Conservation (phyloP, 2,797 vertebrate genomes). For the Pelochelys cantorii region DNA sequence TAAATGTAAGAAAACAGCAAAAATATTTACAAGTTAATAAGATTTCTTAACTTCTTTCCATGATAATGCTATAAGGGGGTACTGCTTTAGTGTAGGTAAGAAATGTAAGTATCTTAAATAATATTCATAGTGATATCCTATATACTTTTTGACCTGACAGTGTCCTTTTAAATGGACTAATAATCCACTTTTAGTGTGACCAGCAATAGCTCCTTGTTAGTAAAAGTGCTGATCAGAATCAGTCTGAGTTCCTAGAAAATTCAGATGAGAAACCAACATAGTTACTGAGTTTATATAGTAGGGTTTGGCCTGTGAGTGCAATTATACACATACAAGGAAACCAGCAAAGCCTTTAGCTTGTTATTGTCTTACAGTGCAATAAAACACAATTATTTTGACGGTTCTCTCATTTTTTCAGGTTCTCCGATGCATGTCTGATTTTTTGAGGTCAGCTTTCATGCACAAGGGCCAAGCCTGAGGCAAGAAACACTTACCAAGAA, state of each 20-base stretch:
- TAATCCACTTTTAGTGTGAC: not conserved
- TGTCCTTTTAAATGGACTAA: accelerated
- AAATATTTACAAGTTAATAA: not conserved
- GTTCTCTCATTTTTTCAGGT: not conserved
- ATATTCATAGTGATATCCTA: not conserved
- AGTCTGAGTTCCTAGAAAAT: not conserved
- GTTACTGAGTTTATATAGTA: not conserved
- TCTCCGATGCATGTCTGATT: not conserved
- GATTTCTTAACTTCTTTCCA: not conserved
- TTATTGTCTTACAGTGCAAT: not conserved
- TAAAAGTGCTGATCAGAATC: not conserved
- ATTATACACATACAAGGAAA: not conserved
- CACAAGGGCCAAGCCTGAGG: constrained; percentile 18
- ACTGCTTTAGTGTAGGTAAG: not conserved
- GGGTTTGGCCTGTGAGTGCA: not conserved
- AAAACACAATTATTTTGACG: not conserved
- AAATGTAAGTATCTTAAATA: not conserved
- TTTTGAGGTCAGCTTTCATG: not conserved
- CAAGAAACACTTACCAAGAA: constrained; percentile 95
- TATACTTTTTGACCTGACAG: not conserved
- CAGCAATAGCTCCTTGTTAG: not conserved
- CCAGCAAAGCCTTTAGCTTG: not conserved
- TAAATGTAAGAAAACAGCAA: not conserved
- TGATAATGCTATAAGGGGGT: not conserved
- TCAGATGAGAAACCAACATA: not conserved